Base-by-base conservation (phyloP, 2,888 invertebrate species). In the Ceriagrion tenellum region DNA sequence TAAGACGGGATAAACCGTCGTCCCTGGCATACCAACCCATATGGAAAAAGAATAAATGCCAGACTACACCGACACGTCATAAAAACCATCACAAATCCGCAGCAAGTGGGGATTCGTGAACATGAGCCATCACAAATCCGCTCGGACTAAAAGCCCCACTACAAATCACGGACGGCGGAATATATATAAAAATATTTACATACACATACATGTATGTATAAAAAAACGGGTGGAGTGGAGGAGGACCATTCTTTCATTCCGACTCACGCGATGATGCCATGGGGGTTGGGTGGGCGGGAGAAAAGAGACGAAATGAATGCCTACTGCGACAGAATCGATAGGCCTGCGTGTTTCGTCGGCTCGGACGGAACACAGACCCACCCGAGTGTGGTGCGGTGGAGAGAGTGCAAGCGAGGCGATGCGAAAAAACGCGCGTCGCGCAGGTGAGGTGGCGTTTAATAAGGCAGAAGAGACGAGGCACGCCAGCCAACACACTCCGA, bases 251-350 rank as follows among this genome's bases (percentile, higher is more conserved):
- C 35, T 30, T 81, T 81, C 81, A 35, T 35, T 35, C 81, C 81
- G 13, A 81, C 30, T 81, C 81, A 81, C 81, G 81, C 81, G 81
- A 81, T 35, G 81, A 81, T 18, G 30, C 81, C n/a, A 13, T 16
- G 81, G 35, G 10, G n/a, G 59, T 20, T 47, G 59, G 59, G 26
- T 26, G 18, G 59, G 59, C 1, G 69, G 35, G 81, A n/a, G 47
- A 47, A 47, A 47, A 69, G 13, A 81, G 30, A 81, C 81, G 35
- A 81, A 81, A 81, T 81, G 81, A 81, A 81, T 35, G 35, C 81
- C 81, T 35, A n/a, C 81, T 81, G 81, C 81, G 81, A 81, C 81
- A 35, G 81, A 81, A 81, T 81, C 81, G 81, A 81, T 81, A 35
- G 35, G 81, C 30, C 81, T 81, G 81, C 81, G 81, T 81, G 35